Base-by-base conservation (phyloP, 1,140 invertebrate genomes). In the Euborellia annulipes region DNA sequence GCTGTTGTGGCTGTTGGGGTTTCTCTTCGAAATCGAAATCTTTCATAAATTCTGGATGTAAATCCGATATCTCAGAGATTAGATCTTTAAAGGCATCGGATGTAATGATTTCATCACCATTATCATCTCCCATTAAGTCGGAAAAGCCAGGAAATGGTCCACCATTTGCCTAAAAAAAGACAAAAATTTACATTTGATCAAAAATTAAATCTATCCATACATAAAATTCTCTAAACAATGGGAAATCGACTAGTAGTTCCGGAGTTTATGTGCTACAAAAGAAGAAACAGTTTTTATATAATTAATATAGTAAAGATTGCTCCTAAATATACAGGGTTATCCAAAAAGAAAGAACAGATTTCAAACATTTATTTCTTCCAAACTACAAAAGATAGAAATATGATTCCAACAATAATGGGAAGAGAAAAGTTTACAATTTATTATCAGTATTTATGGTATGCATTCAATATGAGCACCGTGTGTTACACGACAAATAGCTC, bases 21-120 rank as follows among this genome's bases (percentile, higher is more conserved):
- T 76, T 73, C 48, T 78, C 78, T 43, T 79, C 76, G 54, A 81
- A 76, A 54, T 85, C 82, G 53, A 88, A 85, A 50, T 85, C 78
- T 48, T 82, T 82, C 71, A 88, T 82, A 51, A 88, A 82, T 55
- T 85, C 83, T 2, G 81, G 76, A 62, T 78, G 73, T 46, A 82
- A 82, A 53, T 82, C 84, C 14, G 80, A 80, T 54, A 89, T 85
- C 61, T 89, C 85, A 2, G 80, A 85, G 45, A 90, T 86, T 50
- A 90, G 73, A 60, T 91, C 85, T 58, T 91, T 88, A 57, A 92
- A 78, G 13, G 82, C 76, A 50, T 84, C 81, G n/a, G 76, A 79
- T 1, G 78, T 76, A 48, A 80, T 75, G 50, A 84, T 80, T 52
- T 85, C 84, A 50, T 86, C 85, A 45, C 74, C 73, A 3, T 81